Conservation (phyloP, 2,888 invertebrate genomes). For the Seladonia tumulorum region DNA sequence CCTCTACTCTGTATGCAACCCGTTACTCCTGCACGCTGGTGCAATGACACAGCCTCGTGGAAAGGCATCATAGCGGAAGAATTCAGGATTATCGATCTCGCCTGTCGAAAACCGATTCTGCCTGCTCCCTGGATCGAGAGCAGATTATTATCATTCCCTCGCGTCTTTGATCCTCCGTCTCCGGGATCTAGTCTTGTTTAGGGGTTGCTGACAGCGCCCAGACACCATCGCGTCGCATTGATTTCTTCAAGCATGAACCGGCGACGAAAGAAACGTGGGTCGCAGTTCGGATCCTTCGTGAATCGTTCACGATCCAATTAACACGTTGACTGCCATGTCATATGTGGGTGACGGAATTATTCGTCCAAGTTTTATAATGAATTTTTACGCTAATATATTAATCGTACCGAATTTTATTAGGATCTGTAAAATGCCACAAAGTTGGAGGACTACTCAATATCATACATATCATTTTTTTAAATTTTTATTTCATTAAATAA, state of each 20-base stretch:
- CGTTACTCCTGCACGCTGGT: conserved; percentile 55
- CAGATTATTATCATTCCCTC: neutral
- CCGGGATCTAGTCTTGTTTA: neutral
- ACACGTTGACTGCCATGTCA: too few relatives aligned
- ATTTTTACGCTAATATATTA: too few relatives aligned
- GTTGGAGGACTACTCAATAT: too few relatives aligned
- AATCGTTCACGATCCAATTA: too few relatives aligned
- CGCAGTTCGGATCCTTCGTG: too few relatives aligned
- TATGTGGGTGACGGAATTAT: too few relatives aligned
- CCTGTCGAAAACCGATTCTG: conserved; percentile 20
- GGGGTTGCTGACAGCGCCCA: neutral
- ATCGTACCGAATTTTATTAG: too few relatives aligned
- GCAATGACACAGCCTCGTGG: conserved; percentile 54
- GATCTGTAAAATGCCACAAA: too few relatives aligned
- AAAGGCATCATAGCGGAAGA: conserved; percentile 48
- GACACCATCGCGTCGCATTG: neutral
- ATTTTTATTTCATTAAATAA: too few relatives aligned
- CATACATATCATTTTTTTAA: too few relatives aligned
- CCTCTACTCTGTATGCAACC: conserved; percentile 63
- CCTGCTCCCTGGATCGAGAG: neutral
- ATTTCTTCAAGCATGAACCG: neutral
- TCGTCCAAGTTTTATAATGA: too few relatives aligned
- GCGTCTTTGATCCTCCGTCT: neutral
- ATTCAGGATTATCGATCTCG: conserved; percentile 60
- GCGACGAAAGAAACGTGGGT: neutral